Conservation (phyloP, 2,113 vertebrate species). For the Pelodiscus sinensis region DNA sequence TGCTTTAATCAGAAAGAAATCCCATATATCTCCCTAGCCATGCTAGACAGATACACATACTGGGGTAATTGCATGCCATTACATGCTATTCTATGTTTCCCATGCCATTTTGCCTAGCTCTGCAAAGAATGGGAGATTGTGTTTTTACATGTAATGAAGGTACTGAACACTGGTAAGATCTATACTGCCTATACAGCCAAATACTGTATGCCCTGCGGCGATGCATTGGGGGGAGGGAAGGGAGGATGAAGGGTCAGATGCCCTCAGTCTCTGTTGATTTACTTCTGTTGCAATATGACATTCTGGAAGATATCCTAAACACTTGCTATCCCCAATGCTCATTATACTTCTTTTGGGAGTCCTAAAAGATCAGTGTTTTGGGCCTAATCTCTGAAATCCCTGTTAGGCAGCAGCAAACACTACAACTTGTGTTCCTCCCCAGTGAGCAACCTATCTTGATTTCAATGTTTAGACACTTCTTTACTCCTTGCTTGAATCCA, state of each 20-base stretch:
- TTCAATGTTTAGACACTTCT: neutral
- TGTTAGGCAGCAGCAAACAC: neutral
- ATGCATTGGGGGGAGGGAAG: no score
- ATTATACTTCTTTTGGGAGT: neutral
- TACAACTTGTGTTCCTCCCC: neutral
- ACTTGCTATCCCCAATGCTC: neutral
- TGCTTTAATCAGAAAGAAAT: conserved; percentile 62
- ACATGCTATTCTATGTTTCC: conserved; percentile 10
- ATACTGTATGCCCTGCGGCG: no score
- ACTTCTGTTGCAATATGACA: neutral
- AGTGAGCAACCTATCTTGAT: neutral
- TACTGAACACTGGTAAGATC: neutral
- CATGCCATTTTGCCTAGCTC: neutral
- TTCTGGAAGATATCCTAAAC: neutral
- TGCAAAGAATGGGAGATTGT: neutral
- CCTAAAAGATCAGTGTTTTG: neutral
- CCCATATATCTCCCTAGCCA: conserved; percentile 31
- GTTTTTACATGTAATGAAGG: neutral
- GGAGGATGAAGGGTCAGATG: no score
- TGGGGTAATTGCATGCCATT: conserved; percentile 17
- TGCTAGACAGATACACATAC: conserved; percentile 6
- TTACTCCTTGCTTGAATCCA: neutral
- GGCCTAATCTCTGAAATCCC: neutral
- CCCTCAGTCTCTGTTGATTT: neutral
- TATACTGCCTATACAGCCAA: no score